Conservation (phyloP, 2,888 invertebrate genomes). For the Nomada goodeniana region DNA sequence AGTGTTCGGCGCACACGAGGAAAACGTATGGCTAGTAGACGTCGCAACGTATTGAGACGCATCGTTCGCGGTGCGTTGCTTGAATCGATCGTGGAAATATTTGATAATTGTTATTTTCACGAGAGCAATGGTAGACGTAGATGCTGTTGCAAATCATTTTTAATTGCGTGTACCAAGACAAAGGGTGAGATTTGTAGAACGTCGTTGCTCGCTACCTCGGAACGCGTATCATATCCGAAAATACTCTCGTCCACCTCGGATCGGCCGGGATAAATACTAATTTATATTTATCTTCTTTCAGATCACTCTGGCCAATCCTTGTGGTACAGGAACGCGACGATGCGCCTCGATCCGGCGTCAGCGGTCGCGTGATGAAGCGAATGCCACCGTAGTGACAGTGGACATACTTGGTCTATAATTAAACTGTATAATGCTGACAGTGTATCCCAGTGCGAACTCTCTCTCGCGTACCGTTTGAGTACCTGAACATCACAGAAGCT, state of each 20-base stretch:
- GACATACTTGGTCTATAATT: slow-evolving; percentile 31
- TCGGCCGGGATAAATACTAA: slow-evolving; percentile 40
- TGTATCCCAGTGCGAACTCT: slow-evolving; percentile 8
- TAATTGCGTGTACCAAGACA: slow-evolving; percentile 28
- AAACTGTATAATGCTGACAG: slow-evolving; percentile 27
- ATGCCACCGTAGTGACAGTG: slow-evolving; percentile 36
- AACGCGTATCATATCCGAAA: slow-evolving; percentile 46
- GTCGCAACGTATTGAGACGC: no score
- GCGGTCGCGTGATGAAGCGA: slow-evolving; percentile 30
- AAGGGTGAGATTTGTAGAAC: slow-evolving; percentile 27
- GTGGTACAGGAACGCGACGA: slow-evolving; percentile 25
- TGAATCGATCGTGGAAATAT: no score
- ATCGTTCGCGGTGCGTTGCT: no score
- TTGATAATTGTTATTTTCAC: background rate
- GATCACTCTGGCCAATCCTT: slow-evolving; percentile 26
- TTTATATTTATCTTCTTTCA: slow-evolving; percentile 61
- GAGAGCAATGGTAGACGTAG: background rate
- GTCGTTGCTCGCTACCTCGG: background rate
- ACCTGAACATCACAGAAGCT: background rate
- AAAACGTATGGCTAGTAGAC: no score
- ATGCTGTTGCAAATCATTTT: slow-evolving; percentile 12
- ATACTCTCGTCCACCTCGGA: slow-evolving; percentile 24
- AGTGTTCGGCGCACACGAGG: no score
- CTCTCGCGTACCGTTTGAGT: slow-evolving; percentile 11
- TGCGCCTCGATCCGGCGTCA: slow-evolving; percentile 36